Conservation (phyloP, 2,113 vertebrate species). For the Loxodonta africana region DNA sequence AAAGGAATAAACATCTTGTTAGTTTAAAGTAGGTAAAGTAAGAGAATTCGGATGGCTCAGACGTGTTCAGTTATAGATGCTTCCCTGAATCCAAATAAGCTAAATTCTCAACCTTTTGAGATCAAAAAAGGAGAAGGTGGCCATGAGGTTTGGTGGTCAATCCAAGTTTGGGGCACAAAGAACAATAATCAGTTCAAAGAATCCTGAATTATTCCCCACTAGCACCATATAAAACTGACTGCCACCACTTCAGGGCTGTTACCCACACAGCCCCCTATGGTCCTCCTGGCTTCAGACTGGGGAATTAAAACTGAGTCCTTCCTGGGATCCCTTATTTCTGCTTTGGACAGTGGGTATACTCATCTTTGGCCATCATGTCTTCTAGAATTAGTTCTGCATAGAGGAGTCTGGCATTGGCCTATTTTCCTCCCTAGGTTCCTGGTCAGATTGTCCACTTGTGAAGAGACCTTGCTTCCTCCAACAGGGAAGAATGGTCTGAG, state of each 20-base stretch:
- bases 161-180: not conserved
- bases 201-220: not conserved
- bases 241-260: not conserved
- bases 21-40: not conserved
- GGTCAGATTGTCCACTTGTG: not conserved
- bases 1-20: not conserved
- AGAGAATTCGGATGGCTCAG: not conserved
- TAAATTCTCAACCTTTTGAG: not conserved
- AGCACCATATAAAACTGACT: not conserved
- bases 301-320: not conserved
- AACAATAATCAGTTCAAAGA: not conserved
- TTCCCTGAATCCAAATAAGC: not conserved
- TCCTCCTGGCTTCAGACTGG: not conserved
- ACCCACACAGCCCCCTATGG: not conserved
- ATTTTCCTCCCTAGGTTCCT: not conserved
- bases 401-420: not conserved
- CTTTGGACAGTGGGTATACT: not conserved
- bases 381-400: not conserved
- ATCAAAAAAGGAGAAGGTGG: not conserved
- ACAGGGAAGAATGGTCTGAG: not conserved
- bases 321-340: not conserved
- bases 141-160: not conserved
- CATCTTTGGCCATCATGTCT: not conserved
- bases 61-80: not conserved
- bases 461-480: not conserved